Evolutionary conservation across 2,888 invertebrate species (phyloP).

Genomic region (Drosophila subsilvestris): DNA sequence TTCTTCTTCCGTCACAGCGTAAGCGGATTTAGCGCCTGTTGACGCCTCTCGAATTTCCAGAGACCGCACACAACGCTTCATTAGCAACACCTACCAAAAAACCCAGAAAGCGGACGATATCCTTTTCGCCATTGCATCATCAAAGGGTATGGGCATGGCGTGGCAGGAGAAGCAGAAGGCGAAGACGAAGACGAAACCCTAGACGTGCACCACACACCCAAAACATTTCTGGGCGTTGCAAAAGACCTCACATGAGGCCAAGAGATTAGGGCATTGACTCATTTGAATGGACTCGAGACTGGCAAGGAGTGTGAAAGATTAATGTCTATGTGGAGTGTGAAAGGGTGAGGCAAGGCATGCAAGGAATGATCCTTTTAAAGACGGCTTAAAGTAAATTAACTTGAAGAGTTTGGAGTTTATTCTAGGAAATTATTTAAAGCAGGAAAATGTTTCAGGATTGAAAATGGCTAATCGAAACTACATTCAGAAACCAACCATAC

Average conservation of each 20-base stretch:
- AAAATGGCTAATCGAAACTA: too few relatives aligned
- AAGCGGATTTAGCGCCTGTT: slow-evolving; percentile 82
- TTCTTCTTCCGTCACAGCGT: slow-evolving; percentile 61
- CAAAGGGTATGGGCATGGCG: slow-evolving; percentile 44
- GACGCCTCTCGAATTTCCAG: slow-evolving; percentile 82
- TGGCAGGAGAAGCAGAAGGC: slow-evolving; percentile 18
- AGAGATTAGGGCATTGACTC: slow-evolving; percentile 46
- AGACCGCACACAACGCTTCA: slow-evolving; percentile 76
- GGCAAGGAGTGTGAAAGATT: slow-evolving; percentile 23
- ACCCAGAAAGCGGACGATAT: slow-evolving; percentile 17
- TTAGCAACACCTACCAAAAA: slow-evolving; percentile 57
- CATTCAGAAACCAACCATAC: too few relatives aligned
- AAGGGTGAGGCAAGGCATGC: neutral
- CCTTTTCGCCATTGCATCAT: slow-evolving; percentile 59
- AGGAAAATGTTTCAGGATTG: too few relatives aligned
- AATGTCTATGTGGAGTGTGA: neutral
- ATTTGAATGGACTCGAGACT: slow-evolving; percentile 25
- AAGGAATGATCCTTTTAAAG: too few relatives aligned
- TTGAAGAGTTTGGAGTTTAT: neutral
- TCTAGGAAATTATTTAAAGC: too few relatives aligned
- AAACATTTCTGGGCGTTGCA: slow-evolving; percentile 61
- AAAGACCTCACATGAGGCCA: slow-evolving; percentile 63
- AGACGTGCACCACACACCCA: slow-evolving; percentile 58
- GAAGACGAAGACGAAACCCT: slow-evolving; percentile 59
- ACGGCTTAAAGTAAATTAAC: neutral